phyloP scores from a whole-genome alignment of 2,797 vertebrate species.

The Aplochiton taeniatus region DNA sequence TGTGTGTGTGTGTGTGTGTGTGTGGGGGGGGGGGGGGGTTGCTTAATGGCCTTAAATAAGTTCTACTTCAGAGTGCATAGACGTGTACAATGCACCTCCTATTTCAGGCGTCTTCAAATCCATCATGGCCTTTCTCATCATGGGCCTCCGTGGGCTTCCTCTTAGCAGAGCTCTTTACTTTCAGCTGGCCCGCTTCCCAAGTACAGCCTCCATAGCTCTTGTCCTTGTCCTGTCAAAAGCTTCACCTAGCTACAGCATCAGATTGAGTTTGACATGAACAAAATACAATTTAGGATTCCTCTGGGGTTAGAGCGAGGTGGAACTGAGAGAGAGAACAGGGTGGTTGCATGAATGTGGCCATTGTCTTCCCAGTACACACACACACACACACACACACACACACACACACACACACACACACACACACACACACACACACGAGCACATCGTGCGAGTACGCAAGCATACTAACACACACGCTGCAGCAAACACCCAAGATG shows the following conservation, averaged over 20 bases:
- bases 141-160: constrained; percentile 12
- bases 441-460: too few relatives aligned
- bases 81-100: background rate
- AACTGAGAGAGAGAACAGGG: constrained; percentile 30
- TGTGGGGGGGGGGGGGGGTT: too few relatives aligned
- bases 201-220: too few relatives aligned
- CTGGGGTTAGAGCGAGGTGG: constrained; percentile 20
- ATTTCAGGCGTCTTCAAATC: constrained; percentile 1
- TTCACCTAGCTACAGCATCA: constrained; percentile 35
- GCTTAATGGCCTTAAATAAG: too few relatives aligned
- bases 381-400: constrained; percentile 9
- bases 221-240: too few relatives aligned
- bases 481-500: constrained; percentile 5
- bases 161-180: constrained; percentile 10
- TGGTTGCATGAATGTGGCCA: constrained; percentile 59
- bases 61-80: too few relatives aligned
- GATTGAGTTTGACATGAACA: constrained; percentile 55
- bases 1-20: too few relatives aligned
- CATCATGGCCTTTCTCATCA: background rate
- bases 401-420: constrained; percentile 15
- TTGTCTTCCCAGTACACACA: constrained; percentile 48
- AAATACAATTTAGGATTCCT: constrained; percentile 56
- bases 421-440: constrained; percentile 13
- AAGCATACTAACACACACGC: too few relatives aligned
- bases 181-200: too few relatives aligned